These are phyloP conservation scores for Bos javanicus DNA, from an alignment of 2,113 vertebrate species.

Conservation along the genomic window DNA sequence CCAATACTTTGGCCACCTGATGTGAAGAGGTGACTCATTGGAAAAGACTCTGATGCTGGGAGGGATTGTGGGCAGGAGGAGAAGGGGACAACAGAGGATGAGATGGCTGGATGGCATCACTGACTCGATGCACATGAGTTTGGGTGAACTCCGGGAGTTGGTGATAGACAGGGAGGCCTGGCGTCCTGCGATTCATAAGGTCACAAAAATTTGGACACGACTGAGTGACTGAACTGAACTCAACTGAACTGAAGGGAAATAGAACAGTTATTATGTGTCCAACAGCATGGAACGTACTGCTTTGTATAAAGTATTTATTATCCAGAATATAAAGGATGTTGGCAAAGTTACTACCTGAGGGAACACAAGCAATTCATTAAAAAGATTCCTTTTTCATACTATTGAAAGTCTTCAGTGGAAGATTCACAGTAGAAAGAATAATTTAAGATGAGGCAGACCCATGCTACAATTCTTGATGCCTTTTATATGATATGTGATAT, in stretches of 20 bases:
- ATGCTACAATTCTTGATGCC: background rate
- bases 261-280: background rate
- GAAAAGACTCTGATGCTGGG: no score
- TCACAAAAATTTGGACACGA: no score
- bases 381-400: background rate
- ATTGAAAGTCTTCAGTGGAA: background rate
- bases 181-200: no score
- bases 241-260: background rate
- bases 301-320: background rate
- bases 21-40: no score
- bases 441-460: background rate
- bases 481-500: background rate
- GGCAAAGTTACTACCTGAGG: background rate
- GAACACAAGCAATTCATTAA: background rate
- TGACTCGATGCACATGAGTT: fast-evolving
- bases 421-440: background rate
- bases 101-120: no score
- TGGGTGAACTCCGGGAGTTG: no score
- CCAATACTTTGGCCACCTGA: no score
- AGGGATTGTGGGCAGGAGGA: no score
- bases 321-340: background rate
- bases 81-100: no score
- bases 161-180: no score
- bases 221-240: no score
- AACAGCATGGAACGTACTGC: background rate